Evolutionary conservation across 1,140 invertebrate genomes (phyloP), one percentile per base, ranked within the genome.

Genomic region (Philotrypesis tridentata): DNA sequence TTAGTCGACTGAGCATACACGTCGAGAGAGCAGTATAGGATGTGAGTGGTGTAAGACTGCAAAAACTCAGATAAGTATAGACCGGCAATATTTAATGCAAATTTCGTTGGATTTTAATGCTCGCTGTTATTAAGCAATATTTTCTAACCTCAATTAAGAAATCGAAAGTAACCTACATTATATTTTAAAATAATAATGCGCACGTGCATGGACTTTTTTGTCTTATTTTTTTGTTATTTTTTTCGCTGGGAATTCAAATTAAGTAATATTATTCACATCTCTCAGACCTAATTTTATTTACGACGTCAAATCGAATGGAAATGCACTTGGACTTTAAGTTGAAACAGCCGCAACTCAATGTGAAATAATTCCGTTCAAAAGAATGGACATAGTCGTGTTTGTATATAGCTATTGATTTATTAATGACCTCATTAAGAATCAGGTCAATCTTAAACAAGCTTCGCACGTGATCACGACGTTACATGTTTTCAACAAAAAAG

Each of bases 331-430:
- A 43, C 11, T 43, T 43, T 14, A 43, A 11, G 2, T 9, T 14
- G 40, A 43, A 14, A 9, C 12, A 43, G 12, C 40, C 2, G 40
- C n/a, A n/a, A 43, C 40, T 43, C 40, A 14, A 9, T 43, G 17
- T 14, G 12, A 14, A 43, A 43, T 43, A 14, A 43, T 43, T 43
- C 17, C 40, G 17, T 14, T 43, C 31, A 33, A 70, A 70, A 70
- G 31, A n/a, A n/a, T n/a, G n/a, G n/a, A n/a, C n/a, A n/a, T n/a
- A n/a, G n/a, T n/a, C 14, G 12, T 48, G 29, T 48, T 70, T 55
- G 33, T 9, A 33, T 40, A 17, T 31, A 70, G 17, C 12, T 73
- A 48, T 74, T 68, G 23, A 73, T 80, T 75, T 80, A 68, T 75
- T 68, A 25, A 74, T 55, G 71, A 17, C 37, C 71, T 55, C 27